Evolutionary conservation across 2,888 invertebrate species (phyloP).

Genomic region (Xestobium rufovillosum): DNA sequence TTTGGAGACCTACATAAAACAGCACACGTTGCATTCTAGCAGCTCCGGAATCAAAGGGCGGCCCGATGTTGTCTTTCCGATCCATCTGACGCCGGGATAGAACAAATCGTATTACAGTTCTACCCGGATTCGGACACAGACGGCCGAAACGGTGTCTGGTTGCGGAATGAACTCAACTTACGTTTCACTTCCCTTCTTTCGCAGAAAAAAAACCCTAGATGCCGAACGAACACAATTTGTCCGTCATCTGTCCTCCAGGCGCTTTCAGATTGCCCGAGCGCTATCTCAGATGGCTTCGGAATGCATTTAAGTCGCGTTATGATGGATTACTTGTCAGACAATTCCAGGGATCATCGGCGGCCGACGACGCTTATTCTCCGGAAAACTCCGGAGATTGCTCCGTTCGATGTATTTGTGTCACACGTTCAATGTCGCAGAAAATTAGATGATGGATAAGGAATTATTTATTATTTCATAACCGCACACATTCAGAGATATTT

Average conservation of each 20-base stretch:
- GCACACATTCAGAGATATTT: too few species aligned
- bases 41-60: constrained; percentile 34
- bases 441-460: constrained; percentile 26
- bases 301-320: constrained; percentile 31
- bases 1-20: constrained; percentile 36
- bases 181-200: constrained; percentile 35
- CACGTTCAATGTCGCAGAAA: constrained; percentile 18
- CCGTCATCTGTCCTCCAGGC: constrained; percentile 34
- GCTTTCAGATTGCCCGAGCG: constrained; percentile 31
- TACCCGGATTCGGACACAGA: constrained; percentile 29
- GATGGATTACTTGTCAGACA: constrained; percentile 35
- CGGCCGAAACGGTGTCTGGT: constrained; percentile 17
- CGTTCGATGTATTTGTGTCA: constrained; percentile 23
- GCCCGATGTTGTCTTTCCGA: constrained; percentile 38
- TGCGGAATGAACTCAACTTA: constrained; percentile 33
- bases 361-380: constrained; percentile 25
- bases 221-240: constrained; percentile 35
- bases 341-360: constrained; percentile 30
- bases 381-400: constrained; percentile 25
- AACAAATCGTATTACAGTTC: constrained; percentile 38
- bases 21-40: constrained; percentile 35
- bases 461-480: too few species aligned
- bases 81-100: constrained; percentile 36
- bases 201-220: constrained; percentile 20
- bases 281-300: constrained; percentile 27